Percentiles rank a stretch among this genome's conserved stretches.
phyloP scores from a whole-genome alignment of 2,888 invertebrate species.

The Lithophane socia region DNA sequence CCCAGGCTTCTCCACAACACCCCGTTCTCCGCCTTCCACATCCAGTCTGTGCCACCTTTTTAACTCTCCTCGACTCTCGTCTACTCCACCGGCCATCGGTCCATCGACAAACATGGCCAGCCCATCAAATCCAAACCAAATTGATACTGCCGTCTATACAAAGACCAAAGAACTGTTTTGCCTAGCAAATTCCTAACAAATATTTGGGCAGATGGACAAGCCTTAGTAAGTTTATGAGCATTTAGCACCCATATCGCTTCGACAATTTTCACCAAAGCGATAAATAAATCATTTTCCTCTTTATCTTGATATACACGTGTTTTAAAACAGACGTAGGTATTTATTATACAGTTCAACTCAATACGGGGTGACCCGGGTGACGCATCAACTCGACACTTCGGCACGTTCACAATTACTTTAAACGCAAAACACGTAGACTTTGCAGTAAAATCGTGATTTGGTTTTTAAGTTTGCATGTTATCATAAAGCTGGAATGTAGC shows the following conservation, averaged over 20 bases:
- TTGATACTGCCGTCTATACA: not conserved
- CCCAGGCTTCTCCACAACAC: too few relatives aligned
- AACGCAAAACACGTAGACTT: conserved; percentile 42
- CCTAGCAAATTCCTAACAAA: not conserved
- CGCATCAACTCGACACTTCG: conserved; percentile 26
- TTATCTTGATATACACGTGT: conserved; percentile 10
- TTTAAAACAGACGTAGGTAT: not conserved
- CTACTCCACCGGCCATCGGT: too few relatives aligned
- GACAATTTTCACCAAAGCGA: not conserved
- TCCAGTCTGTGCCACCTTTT: too few relatives aligned
- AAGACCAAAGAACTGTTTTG: not conserved
- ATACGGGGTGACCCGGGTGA: conserved; percentile 38
- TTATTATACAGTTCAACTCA: conserved; percentile 16
- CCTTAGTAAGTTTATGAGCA: not conserved
- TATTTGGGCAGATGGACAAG: not conserved
- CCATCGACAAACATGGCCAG: too few relatives aligned
- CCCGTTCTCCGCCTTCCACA: too few relatives aligned
- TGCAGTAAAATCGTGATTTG: conserved; percentile 47
- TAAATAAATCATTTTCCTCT: not conserved
- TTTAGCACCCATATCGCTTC: not conserved
- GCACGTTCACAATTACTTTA: conserved; percentile 9
- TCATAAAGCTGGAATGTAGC: too few relatives aligned
- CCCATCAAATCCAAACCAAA: not conserved
- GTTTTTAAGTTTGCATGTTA: conserved; percentile 30
- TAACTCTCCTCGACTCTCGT: too few relatives aligned